These are phyloP conservation scores for Ceratosolen solmsi DNA, from an alignment of 1,140 invertebrate genomes.

Conservation along the genomic window DNA sequence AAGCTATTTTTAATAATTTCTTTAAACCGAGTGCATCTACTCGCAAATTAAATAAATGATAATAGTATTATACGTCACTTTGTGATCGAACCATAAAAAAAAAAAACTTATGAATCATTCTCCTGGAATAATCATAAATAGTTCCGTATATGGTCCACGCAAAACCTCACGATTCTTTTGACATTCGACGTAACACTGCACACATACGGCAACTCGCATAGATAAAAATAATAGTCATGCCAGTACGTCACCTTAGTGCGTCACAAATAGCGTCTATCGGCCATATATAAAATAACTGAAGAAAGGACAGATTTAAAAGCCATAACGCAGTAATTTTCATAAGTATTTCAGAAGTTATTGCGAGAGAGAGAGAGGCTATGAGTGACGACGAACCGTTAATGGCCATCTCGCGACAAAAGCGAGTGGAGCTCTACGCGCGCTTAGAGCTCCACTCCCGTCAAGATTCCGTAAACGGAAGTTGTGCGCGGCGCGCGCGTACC, in stretches of 20 bases:
- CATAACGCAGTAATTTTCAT: not conserved
- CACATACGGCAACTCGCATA: not conserved
- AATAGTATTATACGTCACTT: not conserved
- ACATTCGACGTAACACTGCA: too few relatives aligned
- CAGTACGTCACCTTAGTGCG: not conserved
- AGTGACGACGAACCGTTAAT: conserved; percentile 44
- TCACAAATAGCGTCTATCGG: too few relatives aligned
- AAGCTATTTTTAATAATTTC: too few relatives aligned
- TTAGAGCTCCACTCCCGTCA: conserved; percentile 49
- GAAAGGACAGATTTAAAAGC: too few relatives aligned
- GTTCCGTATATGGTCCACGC: not conserved
- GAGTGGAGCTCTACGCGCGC: not conserved
- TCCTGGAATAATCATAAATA: not conserved
- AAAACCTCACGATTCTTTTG: too few relatives aligned
- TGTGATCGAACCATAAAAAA: not conserved
- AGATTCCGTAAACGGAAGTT: conserved; percentile 71
- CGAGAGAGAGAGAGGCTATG: not conserved
- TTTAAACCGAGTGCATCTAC: too few relatives aligned
- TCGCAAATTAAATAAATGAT: not conserved
- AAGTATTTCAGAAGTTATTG: not conserved
- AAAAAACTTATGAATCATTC: not conserved
- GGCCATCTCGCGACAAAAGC: conserved; percentile 20
- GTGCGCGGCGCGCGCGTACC: too few relatives aligned
- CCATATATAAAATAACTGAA: too few relatives aligned
- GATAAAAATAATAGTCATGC: not conserved